Evolutionary conservation across 1,140 invertebrate genomes (phyloP), one percentile per base, ranked within the genome.

Genomic region (Drosophila kepulauana): DNA sequence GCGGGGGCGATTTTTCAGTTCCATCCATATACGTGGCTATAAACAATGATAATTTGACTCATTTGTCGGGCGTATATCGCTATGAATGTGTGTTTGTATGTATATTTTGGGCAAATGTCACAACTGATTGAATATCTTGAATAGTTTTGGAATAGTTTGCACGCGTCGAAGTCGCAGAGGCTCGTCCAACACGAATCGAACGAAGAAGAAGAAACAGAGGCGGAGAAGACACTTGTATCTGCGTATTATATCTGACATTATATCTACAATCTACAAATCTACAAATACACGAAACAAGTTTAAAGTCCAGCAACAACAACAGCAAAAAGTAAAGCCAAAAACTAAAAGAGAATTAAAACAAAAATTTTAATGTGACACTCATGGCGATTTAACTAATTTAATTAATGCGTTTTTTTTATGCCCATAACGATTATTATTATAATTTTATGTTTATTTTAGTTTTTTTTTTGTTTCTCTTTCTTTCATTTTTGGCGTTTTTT

Each of bases 381-480:
- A 86, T 87, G 82, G 72, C 79, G 75, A 86, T 75, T 77, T 82
- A 88, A 78, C 76, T 87, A 80, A 87, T 87, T 88, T 88, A 87
- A 84, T 87, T 88, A 87, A 87, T 87, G 79, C 84, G 56, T 25
- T 48, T 67, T 67, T 76, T 66, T 77, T 56, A 88, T 79, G 75
- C 69, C 69, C 77, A 88, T 84, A 88, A 82, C 69, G 72, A 79
- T 88, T 88, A 88, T 88, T 82, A 76, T 87, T 76, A 68, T 61
- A 54, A 79, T 74, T 68, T 68, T 61, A 57, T 69, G 58, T 70
- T 54, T 52, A 67, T 41, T 51, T 67, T 59, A 45, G 38, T 45
- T 56, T 54, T 57, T 57, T 61, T 38, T 49, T 52, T 41, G n/a
- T 1, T 25, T 25, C 20, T 25, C 20, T 25, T 25, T 25, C 20